Conservation (phyloP, 2,797 vertebrate species). For the Leuciscus waleckii region DNA sequence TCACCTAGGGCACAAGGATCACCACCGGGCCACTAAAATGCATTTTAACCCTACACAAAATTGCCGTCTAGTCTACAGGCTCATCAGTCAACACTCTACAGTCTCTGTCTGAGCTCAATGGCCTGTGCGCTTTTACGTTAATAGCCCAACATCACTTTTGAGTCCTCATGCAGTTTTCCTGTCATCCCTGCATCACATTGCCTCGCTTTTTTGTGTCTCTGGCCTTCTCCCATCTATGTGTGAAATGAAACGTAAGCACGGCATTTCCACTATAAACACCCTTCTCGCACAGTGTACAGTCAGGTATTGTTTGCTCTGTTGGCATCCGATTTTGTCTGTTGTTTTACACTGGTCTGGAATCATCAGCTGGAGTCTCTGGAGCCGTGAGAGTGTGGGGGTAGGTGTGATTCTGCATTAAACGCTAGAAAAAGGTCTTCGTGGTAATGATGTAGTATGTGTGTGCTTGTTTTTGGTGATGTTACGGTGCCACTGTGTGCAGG, state of each 20-base stretch:
- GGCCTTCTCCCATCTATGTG: neutral
- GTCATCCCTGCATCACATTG: neutral
- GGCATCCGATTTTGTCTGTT: constrained; percentile 35
- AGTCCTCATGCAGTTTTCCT: constrained; percentile 2
- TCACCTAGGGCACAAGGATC: neutral
- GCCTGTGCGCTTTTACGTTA: neutral
- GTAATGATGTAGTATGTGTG: constrained; percentile 24
- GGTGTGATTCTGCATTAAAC: constrained; percentile 43
- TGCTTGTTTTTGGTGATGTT: constrained; percentile 35
- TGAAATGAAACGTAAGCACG: constrained; percentile 9
- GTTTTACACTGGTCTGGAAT: constrained; percentile 42
- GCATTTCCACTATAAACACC: constrained; percentile 31
- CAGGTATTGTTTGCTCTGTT: constrained; percentile 29
- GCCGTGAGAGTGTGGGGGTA: constrained; percentile 13
- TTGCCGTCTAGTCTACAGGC: neutral
- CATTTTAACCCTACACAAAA: neutral
- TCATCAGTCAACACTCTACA: constrained; percentile 14
- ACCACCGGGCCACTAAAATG: neutral
- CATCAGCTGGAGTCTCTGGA: constrained; percentile 31
- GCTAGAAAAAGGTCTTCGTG: neutral
- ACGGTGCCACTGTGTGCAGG: constrained; percentile 14
- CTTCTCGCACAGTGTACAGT: neutral
- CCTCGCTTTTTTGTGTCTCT: neutral
- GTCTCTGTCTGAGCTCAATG: constrained; percentile 9
- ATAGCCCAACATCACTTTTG: neutral